Base-by-base conservation (phyloP, 2,888 invertebrate genomes). In the Eristalis intricaria region DNA sequence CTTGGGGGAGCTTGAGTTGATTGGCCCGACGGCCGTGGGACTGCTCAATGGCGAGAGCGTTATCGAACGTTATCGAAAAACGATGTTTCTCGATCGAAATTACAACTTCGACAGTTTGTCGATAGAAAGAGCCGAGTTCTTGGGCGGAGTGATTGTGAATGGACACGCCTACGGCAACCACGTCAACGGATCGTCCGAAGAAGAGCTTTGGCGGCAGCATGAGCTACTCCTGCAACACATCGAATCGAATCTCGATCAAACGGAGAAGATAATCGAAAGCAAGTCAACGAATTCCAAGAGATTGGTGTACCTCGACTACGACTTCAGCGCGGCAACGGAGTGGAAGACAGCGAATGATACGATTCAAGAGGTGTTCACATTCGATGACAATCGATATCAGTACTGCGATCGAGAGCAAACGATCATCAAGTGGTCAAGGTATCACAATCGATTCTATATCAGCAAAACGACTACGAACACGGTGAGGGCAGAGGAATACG, bases 271-370 rank as follows among this genome's bases (percentile, higher is more conserved):
- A 15, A 61, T 84, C 32, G 76, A 76, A 11, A 26, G 19, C 1
- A 68, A 65, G 29, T 23, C 58, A 4, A 64, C 76, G 35, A 87
- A 87, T 69, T 22, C 73, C 4, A 71, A 50, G 4, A 88, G 90
- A 5, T 79, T 92, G 19, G 74, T 90, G 1, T 92, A 92, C 60
- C 78, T 92, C 43, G 91, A 92, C 77, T 91, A 90, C 35, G 85
- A 89, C 76, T 74, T 89, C 22, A 79, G 74, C 19, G 56, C 83
- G 11, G 8, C 61, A 8, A 73, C 90, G 8, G 73, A 80, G 15
- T 91, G 91, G 91, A 84, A 85, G 43, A 61, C 77, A 22, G 69
- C 80, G 13, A 88, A 84, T 2, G 58, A 89, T 0, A 29, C 69
- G 0, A 89, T 88, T 35, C 82, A 87, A 11, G 89, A 90, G 22